A percentile compares a stretch with the other conserved stretches of the same genome.
phyloP scores from a whole-genome alignment of 2,797 vertebrate species.

The Helicolenus hilgendorfi region DNA sequence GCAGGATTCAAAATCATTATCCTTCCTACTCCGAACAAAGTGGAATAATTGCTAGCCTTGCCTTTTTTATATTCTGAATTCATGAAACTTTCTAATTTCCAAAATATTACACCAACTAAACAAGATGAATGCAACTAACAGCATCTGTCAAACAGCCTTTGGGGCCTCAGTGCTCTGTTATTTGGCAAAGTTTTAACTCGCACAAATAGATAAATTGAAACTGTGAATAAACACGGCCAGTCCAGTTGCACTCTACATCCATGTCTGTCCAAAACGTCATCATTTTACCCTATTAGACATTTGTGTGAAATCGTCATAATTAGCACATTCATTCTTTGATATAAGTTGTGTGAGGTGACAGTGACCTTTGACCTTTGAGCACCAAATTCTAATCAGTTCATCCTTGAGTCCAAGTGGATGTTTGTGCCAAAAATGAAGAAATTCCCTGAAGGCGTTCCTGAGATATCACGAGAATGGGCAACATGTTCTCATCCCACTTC shows the following conservation, averaged over 20 bases:
- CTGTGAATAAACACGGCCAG: background rate
- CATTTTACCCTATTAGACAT: background rate
- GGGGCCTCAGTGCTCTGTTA: background rate
- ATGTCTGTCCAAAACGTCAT: background rate
- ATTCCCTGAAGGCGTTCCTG: background rate
- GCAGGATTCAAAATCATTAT: conserved; percentile 7
- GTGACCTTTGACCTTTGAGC: background rate
- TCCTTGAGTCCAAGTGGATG: background rate
- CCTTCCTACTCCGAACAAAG: conserved; percentile 8
- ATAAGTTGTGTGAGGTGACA: background rate
- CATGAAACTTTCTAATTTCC: background rate
- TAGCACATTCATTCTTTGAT: background rate
- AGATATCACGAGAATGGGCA: background rate
- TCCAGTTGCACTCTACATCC: background rate
- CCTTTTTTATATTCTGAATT: background rate
- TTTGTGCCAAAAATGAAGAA: background rate
- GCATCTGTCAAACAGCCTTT: background rate
- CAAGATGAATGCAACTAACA: background rate
- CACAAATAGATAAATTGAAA: background rate
- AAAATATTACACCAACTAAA: background rate
- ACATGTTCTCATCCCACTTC: too few species aligned
- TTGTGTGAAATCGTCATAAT: background rate
- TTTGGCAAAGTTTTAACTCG: conserved; percentile 12
- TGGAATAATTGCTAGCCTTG: background rate
- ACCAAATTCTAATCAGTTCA: background rate